Base-by-base conservation (phyloP, 2,113 vertebrate genomes). In the Hymenochirus boettgeri region DNA sequence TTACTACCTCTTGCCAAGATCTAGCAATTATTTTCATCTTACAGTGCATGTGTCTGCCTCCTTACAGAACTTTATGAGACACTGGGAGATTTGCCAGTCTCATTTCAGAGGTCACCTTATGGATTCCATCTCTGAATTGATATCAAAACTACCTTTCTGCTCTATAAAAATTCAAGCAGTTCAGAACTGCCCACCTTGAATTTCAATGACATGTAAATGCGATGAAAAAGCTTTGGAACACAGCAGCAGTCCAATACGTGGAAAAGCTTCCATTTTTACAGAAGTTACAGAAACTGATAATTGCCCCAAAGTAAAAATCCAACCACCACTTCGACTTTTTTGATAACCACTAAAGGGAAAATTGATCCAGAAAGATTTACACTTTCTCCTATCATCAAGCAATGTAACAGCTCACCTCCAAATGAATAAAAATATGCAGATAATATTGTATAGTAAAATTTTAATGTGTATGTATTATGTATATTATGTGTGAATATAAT, bases 1-100 rank as follows among this genome's bases (percentile, higher is more conserved):
- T 73, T 5, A 82, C 79, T 79, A 80, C 73, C 74, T 76, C 77
- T 42, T 78, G 80, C 82, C 79, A 77, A 83, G 76, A 82, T 82
- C 70, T 70, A 79, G 76, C 78, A 79, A 81, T 81, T 70, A 72
- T 75, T 80, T 77, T 78, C 79, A 80, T 82, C 71, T 82, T 79
- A 52, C 37, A 31, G 51, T 46, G 53, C 53, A 59, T 62, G 59
- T 57, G 52, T 52, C 51, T 65, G n/a, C 64, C 47, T 72, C 47
- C 59, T 48, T 29, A 21, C 62, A 65, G 61, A 71, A 69, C 47
- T 69, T 69, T 69, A 69, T 69, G 65, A 69, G 65, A 69, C 57
- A 59, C 56, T 48, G 57, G 65, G 65, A 69, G 65, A 57, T 60
- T 39, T 47, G 24, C 54, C 65, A 71, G 26, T 65, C 59, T 56